Base-by-base conservation (phyloP, 2,797 vertebrate genomes). In the Borostomias antarcticus region DNA sequence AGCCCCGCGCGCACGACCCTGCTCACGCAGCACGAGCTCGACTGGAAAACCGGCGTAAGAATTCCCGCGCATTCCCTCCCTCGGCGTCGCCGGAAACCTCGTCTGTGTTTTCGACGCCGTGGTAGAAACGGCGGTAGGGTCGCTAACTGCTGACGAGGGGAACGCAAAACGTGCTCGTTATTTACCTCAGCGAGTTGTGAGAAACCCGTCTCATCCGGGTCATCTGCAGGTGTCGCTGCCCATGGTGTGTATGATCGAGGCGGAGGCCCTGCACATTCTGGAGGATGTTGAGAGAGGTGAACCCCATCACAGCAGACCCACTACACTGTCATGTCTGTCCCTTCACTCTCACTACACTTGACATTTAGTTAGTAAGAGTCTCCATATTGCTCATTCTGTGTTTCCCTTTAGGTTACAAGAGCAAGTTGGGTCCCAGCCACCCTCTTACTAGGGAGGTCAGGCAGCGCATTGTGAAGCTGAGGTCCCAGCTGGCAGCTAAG, bases 361-460 rank as follows among this genome's bases (percentile, higher is more conserved):
- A n/a, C n/a, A n/a, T n/a, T n/a, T n/a, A n/a, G n/a, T n/a, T n/a
- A n/a, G n/a, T n/a, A n/a, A n/a, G 15, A 56, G 28, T 17, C 53
- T 28, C 25, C 51, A 10, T 15, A 25, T 54, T 29, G n/a, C n/a
- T 54, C 17, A 35, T 35, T 23, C 19, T 32, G 3, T 25, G n/a
- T 51, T 29, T 17, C 9, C 25, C 21, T 40, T 29, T 21, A 71
- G 69, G 59, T n/a, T 71, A 71, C 50, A 65, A 25, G 29, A 21
- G 19, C 21, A 13, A 30, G 1, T 32, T 71, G 3, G 69, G 69
- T 25, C 11, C 48, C 48, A 60, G 23, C 21, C 62, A 70, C 54
- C 21, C 33, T 13, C 21, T 66, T 48, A 71, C 62, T 23, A 48
- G 52, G 58, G 69, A 71, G 29, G 57, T 61, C 2, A 47, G 37